Base-by-base conservation (phyloP, 2,797 vertebrate genomes). In the Protosalanx chinensis region DNA sequence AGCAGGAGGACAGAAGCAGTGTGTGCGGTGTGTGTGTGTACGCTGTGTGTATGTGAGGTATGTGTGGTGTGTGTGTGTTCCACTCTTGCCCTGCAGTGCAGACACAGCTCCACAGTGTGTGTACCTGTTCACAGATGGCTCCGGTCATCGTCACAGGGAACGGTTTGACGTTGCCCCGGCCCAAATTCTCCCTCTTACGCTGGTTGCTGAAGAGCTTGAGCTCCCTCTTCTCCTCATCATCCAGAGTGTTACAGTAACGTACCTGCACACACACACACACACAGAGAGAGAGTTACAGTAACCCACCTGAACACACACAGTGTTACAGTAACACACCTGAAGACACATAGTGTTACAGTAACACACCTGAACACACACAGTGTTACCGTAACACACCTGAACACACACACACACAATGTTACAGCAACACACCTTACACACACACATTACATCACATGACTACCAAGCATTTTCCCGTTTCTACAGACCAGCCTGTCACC, bases 121-220 rank as follows among this genome's bases (percentile, higher is more conserved):
- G 53, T 78, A 99, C 98, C 97, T 99, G 98, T 63, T 99, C 96
- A 1, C 98, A 99, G 82, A 98, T 97, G 0, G 95, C 96, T 56
- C 97, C 97, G 0, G 95, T 98, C 96, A 99, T 98, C 0, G 98
- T 99, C 74, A 99, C 95, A 0, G 97, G 98, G 81, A 99, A 98
- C 0, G 96, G 97, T 0, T 97, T 91, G 67, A 99, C 96, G 0
- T 95, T 98, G 73, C 97, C 97, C 2, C 97, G 92, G 63, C 98
- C 98, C 85, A 99, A 82, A 79, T 98, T 98, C 84, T 99, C 98
- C 2, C 96, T 91, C 75, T 99, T 99, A 72, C 98, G 93, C 80
- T 98, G 98, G 87, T 93, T 96, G 81, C 97, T 99, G 91, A 99
- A 99, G 69, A 98, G 94, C 85, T 98, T 98, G 69, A 99, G 94